These are phyloP conservation scores for Thaumetopoea pityocampa DNA, from an alignment of 1,140 invertebrate species.

Conservation along the genomic window DNA sequence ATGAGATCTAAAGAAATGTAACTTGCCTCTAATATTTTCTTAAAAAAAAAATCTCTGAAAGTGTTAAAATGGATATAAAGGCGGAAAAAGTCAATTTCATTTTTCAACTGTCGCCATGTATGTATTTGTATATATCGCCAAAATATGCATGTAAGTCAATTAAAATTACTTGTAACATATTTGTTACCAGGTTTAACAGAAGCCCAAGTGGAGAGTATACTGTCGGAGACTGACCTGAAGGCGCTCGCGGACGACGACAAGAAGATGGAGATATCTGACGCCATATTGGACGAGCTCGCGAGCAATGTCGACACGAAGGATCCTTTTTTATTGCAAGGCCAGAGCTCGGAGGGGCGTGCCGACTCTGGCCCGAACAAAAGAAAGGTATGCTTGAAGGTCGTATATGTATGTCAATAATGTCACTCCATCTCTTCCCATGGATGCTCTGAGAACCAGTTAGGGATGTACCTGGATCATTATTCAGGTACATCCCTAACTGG, in stretches of 20 bases:
- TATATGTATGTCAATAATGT: no score
- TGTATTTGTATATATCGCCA: no score
- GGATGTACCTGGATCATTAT: no score
- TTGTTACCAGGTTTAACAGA: constrained; percentile 40
- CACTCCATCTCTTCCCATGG: no score
- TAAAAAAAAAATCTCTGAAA: no score
- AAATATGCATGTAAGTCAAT: neutral
- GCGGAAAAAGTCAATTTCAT: no score
- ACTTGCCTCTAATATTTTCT: no score
- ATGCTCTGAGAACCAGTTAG: no score
- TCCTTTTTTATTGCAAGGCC: constrained; percentile 65
- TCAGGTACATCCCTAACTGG: no score
- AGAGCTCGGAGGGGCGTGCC: constrained; percentile 50
- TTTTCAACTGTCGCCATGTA: no score
- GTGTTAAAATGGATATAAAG: no score
- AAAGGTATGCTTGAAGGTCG: constrained; percentile 16
- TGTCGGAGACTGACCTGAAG: constrained; percentile 49
- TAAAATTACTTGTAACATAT: neutral
- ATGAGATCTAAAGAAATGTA: no score
- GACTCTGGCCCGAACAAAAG: constrained; percentile 43
- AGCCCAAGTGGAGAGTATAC: constrained; percentile 51
- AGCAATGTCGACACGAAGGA: constrained; percentile 42
- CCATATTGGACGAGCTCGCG: constrained; percentile 42
- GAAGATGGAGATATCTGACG: constrained; percentile 31
- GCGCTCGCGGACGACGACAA: constrained; percentile 41